These are phyloP conservation scores for Karalla daura DNA, from an alignment of 2,797 vertebrate species.

Conservation along the genomic window DNA sequence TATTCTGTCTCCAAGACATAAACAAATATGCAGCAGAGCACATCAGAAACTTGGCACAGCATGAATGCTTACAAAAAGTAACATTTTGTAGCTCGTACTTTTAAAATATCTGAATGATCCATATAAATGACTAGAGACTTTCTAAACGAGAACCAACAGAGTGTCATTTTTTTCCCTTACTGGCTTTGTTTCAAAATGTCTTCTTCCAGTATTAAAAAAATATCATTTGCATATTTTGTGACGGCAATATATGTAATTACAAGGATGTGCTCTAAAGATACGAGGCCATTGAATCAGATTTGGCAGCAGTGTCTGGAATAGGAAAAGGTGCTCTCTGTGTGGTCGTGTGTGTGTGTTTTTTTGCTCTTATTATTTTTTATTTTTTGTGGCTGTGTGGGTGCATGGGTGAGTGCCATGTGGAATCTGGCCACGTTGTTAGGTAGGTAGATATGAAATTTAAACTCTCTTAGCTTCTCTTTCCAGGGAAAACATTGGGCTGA, in stretches of 20 bases:
- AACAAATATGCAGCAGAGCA: slow-evolving; percentile 77
- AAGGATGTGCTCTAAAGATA: slow-evolving; percentile 35
- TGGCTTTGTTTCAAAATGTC: slow-evolving; percentile 57
- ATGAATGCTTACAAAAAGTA: slow-evolving; percentile 72
- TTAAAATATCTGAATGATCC: slow-evolving; percentile 73
- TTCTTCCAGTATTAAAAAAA: slow-evolving; percentile 22
- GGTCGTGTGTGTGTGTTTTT: slow-evolving; percentile 18
- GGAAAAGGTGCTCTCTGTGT: slow-evolving; percentile 30
- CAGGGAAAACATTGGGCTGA: slow-evolving; percentile 12
- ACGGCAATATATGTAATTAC: slow-evolving; percentile 59
- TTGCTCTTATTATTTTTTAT: slow-evolving; percentile 24
- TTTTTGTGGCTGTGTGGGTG: slow-evolving; percentile 39
- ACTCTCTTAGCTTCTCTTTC: slow-evolving; percentile 10
- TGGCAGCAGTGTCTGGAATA: slow-evolving; percentile 39
- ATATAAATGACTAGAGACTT: slow-evolving; percentile 64
- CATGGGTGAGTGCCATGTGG: slow-evolving; percentile 49
- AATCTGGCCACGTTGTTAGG: slow-evolving; percentile 44
- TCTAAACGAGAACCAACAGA: slow-evolving; percentile 54
- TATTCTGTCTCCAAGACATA: slow-evolving; percentile 80
- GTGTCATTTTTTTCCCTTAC: background rate
- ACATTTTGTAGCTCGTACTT: slow-evolving; percentile 69
- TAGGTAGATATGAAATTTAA: slow-evolving; percentile 30
- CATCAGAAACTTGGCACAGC: slow-evolving; percentile 79
- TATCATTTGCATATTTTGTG: slow-evolving; percentile 54
- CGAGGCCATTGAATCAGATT: slow-evolving; percentile 44